Conservation (phyloP, 2,797 vertebrate genomes). For the Cuculus canorus region DNA sequence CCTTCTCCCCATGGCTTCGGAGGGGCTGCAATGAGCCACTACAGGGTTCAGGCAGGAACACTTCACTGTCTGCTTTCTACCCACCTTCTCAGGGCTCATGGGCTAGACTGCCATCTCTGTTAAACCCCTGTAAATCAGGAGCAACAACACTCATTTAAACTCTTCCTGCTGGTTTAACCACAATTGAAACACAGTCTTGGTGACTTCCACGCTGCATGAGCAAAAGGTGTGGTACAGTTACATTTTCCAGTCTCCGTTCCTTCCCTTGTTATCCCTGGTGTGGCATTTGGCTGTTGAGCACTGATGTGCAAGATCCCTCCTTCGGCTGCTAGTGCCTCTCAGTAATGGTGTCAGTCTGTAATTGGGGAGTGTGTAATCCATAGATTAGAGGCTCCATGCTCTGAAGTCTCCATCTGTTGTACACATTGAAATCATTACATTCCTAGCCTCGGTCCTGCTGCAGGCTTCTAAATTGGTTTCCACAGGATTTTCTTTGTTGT, state of each 20-base stretch:
- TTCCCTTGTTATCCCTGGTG: background rate
- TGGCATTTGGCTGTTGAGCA: background rate
- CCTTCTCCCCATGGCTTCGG: background rate
- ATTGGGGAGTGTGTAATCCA: constrained; percentile 59
- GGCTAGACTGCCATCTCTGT: background rate
- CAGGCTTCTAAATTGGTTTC: constrained; percentile 1
- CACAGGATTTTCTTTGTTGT: constrained; percentile 21
- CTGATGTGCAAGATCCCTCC: background rate
- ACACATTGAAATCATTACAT: constrained; percentile 24
- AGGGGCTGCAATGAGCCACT: background rate
- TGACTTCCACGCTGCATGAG: background rate
- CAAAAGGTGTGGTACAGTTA: background rate
- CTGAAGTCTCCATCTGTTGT: constrained; percentile 58
- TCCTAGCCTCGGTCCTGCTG: background rate
- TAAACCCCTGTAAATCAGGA: background rate
- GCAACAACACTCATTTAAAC: background rate
- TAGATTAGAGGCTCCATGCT: constrained; percentile 33
- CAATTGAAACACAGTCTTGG: fast-evolving
- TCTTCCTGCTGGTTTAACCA: background rate
- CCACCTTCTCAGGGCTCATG: background rate
- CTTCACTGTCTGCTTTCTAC: background rate
- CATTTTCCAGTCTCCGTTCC: background rate
- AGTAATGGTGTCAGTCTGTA: background rate
- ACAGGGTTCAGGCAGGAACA: background rate
- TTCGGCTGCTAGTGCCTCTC: background rate